Evolutionary conservation across 2,797 vertebrate genomes (phyloP).

Genomic region (Rhinoraja longicauda): DNA sequence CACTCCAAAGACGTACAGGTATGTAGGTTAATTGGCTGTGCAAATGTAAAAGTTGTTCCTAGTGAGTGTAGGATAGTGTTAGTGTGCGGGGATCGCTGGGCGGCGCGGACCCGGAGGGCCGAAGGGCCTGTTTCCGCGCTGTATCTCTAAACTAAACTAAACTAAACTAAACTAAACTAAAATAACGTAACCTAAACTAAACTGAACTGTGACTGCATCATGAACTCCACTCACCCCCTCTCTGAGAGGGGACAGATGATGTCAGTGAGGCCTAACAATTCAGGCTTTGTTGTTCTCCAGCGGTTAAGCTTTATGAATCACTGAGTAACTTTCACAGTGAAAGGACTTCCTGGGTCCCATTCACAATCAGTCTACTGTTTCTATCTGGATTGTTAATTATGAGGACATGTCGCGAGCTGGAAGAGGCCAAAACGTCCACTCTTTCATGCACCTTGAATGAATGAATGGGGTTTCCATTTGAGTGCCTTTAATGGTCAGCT

Average conservation of each 20-base stretch:
- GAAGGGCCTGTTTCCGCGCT: no score
- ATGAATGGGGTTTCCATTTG: conserved; percentile 8
- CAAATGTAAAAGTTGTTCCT: no score
- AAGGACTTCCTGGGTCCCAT: conserved; percentile 19
- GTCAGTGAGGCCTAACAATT: conserved; percentile 26
- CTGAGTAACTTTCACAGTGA: not conserved
- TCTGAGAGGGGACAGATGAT: not conserved
- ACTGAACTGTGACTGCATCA: not conserved
- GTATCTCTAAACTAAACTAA: no score
- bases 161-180: no score
- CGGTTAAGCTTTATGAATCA: not conserved
- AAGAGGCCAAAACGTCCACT: not conserved
- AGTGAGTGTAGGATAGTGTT: no score
- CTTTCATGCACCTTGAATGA: conserved; percentile 35
- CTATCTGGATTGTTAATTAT: conserved; percentile 3
- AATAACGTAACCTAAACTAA: no score
- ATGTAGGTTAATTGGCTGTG: no score
- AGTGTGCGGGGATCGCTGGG: no score
- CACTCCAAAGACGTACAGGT: no score
- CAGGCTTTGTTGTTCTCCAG: not conserved
- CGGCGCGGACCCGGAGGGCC: no score
- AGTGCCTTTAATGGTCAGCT: not conserved
- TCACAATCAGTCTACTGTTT: not conserved
- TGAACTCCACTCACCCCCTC: no score
- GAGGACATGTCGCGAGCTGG: not conserved